Conservation (phyloP, 2,888 invertebrate species). For the Pheosia gnoma region DNA sequence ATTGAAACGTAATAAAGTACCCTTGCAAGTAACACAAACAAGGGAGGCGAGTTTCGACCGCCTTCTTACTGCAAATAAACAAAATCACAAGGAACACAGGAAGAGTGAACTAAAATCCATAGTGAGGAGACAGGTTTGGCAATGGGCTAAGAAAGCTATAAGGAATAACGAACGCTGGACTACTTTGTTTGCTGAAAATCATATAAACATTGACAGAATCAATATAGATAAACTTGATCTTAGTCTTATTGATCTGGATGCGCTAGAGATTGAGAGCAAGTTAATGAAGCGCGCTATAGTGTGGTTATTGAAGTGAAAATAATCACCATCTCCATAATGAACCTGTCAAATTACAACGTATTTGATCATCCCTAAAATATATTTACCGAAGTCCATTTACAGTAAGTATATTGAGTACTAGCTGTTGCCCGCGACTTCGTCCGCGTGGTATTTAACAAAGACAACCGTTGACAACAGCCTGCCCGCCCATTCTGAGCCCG, state of each 20-base stretch:
- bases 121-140: constrained; percentile 45
- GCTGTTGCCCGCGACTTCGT: no score
- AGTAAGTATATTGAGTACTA: no score
- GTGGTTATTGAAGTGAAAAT: constrained; percentile 47
- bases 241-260: constrained; percentile 47
- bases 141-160: constrained; percentile 43
- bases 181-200: constrained; percentile 40
- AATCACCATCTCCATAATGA: background rate
- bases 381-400: no score
- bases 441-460: no score
- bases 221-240: constrained; percentile 50
- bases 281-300: constrained; percentile 39
- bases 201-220: constrained; percentile 48
- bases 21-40: constrained; percentile 23
- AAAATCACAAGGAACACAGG: constrained; percentile 10
- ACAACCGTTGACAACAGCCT: no score
- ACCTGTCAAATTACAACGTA: no score
- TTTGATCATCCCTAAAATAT: no score
- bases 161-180: constrained; percentile 40
- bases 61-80: background rate
- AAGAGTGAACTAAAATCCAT: constrained; percentile 38
- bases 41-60: constrained; percentile 8
- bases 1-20: constrained; percentile 10
- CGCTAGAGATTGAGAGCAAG: constrained; percentile 48
- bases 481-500: no score